phyloP scores from a whole-genome alignment of 2,797 vertebrate species.

The Cynopterus sphinx region DNA sequence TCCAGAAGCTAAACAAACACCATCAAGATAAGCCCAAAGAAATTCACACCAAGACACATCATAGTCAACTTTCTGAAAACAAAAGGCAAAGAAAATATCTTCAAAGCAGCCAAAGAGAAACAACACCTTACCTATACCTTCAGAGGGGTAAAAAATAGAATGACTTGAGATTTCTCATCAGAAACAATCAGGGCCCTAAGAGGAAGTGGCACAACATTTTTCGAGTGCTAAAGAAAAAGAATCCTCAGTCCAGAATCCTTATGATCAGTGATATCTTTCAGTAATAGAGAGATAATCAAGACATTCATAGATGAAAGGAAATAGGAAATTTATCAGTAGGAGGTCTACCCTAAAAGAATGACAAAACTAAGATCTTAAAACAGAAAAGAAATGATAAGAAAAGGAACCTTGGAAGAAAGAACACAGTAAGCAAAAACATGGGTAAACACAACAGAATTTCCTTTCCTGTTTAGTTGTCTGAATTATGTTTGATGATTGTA shows the following conservation, averaged over 20 bases:
- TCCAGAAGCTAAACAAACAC: constrained; percentile 20
- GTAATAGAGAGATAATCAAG: not conserved
- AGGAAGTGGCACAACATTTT: constrained; percentile 8
- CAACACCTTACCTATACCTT: not conserved
- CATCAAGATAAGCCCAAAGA: not conserved
- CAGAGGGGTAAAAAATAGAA: not conserved
- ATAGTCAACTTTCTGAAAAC: constrained; percentile 44
- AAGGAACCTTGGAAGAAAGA: not conserved
- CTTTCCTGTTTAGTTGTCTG: constrained; percentile 19
- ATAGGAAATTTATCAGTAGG: not conserved
- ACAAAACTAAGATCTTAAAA: constrained; percentile 28
- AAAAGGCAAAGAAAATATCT: constrained; percentile 17
- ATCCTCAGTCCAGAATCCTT: not conserved
- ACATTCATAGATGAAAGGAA: not conserved
- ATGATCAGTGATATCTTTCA: not conserved
- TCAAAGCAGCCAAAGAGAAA: constrained; percentile 13
- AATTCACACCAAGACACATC: not conserved
- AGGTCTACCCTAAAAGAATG: not conserved
- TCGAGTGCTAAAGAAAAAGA: constrained; percentile 29
- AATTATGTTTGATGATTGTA: not conserved
- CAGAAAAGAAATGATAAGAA: not conserved
- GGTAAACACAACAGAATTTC: constrained; percentile 12
- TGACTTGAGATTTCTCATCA: not conserved
- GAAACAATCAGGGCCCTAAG: constrained; percentile 12
- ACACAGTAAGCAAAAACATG: constrained; percentile 20